Conservation (phyloP, 30 jellyfish, hydroid and myxozoan species). For the Pseudorhiza aurosa region DNA sequence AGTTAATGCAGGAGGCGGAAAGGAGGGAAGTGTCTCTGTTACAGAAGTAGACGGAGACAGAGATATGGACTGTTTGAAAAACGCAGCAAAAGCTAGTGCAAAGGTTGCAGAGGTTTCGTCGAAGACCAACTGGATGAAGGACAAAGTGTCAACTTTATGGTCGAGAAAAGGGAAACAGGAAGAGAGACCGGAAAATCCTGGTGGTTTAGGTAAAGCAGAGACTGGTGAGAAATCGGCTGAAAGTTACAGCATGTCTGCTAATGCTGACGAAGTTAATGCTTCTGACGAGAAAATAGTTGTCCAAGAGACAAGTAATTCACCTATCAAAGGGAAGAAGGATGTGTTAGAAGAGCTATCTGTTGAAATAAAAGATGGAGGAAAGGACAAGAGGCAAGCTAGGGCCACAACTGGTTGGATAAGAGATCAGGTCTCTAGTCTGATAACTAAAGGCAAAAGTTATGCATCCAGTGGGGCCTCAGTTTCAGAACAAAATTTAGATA, state of each 20-base stretch:
- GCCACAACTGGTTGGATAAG: constrained; percentile 80
- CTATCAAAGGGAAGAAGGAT: not conserved
- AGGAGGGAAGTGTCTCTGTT: not conserved
- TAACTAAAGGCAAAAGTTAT: constrained; percentile 62
- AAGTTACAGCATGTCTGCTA: not conserved
- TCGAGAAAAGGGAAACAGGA: constrained; percentile 61
- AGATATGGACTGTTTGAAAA: constrained; percentile 57
- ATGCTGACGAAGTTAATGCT: not conserved
- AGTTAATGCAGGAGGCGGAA: not conserved
- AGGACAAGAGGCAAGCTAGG: constrained; percentile 19
- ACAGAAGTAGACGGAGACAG: constrained; percentile 1
- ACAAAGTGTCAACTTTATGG: constrained; percentile 65
- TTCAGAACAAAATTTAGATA: not conserved
- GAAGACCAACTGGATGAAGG: constrained; percentile 71
- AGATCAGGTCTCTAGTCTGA: constrained; percentile 82
- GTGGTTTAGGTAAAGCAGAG: not conserved
- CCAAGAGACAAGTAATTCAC: not conserved
- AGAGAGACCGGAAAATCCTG: constrained; percentile 10
- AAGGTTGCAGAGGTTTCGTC: constrained; percentile 66
- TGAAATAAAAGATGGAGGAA: constrained; percentile 39
- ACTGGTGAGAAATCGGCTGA: not conserved
- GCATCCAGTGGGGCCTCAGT: constrained; percentile 39
- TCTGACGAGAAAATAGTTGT: not conserved
- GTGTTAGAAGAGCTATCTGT: constrained; percentile 16
- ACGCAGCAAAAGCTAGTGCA: constrained; percentile 52